Evolutionary conservation across 53 echinoderm and acorn worm species (phyloP).

Genomic region (Luidia sarsii): DNA sequence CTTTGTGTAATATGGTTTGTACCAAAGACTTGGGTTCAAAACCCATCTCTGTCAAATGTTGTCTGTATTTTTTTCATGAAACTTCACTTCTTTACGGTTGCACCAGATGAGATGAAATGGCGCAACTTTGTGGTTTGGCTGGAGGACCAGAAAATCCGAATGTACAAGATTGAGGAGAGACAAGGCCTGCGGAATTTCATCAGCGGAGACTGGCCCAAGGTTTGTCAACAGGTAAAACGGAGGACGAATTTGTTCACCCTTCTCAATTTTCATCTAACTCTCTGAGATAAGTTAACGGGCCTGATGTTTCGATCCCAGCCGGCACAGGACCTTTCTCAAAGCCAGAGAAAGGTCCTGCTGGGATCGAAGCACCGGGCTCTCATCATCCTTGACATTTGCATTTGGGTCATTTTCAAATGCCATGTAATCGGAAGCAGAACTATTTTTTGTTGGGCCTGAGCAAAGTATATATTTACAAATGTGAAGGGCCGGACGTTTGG

Average conservation of each 20-base stretch:
- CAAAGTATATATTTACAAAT: too few relatives aligned
- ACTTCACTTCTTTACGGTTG: background rate
- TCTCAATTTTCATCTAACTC: background rate
- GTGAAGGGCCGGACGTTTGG: too few relatives aligned
- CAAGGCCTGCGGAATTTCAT: constrained; percentile 62
- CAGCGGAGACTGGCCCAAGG: constrained; percentile 75
- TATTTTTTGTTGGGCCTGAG: too few relatives aligned
- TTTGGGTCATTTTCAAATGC: too few relatives aligned
- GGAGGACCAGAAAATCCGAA: constrained; percentile 90
- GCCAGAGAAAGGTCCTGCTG: too few relatives aligned
- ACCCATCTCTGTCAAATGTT: background rate
- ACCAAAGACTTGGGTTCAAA: too few relatives aligned
- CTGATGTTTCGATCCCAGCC: too few relatives aligned
- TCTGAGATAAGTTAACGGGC: too few relatives aligned
- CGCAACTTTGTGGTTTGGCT: constrained; percentile 85
- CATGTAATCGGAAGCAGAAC: too few relatives aligned
- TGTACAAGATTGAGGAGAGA: constrained; percentile 92
- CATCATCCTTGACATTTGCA: background rate
- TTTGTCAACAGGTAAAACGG: constrained; percentile 68
- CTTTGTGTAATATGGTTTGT: too few relatives aligned
- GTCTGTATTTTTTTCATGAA: background rate
- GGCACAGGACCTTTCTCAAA: too few relatives aligned
- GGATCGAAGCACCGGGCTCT: background rate
- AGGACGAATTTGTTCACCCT: background rate
- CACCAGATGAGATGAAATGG: constrained; percentile 91